Evolutionary conservation across 2,888 invertebrate species (phyloP), one percentile per base, ranked within the genome.

Genomic region (Drosophila cognata): DNA sequence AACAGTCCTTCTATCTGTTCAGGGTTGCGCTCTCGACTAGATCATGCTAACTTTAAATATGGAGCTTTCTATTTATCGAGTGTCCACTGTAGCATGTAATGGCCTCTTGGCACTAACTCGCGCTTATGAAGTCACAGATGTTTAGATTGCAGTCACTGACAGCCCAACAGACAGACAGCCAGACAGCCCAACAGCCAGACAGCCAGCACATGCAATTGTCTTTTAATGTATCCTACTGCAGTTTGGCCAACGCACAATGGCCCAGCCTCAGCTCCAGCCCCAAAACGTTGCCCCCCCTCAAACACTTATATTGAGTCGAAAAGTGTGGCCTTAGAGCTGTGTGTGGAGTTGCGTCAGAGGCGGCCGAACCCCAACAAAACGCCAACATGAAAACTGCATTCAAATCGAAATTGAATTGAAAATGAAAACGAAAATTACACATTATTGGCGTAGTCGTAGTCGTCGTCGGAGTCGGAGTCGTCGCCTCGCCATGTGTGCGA

Each of bases 371-470:
- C 81, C 51, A 56, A 56, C 46, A 46, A 50, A 67, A 80, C 84
- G 83, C 88, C 88, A 85, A 85, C 85, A 88, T 85, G 82, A 66
- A 66, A 84, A 76, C 70, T 69, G 74, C 79, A 80, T 80, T 79
- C 77, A 79, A 79, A 79, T 76, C 70, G 62, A 72, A 79, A 28
- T 61, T 76, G 77, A 86, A 86, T 72, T 79, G 70, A 79, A 82
- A 82, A 73, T 52, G 71, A 84, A 71, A 72, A 63, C 43, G 67
- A 71, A 81, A 78, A 79, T 74, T 77, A 69, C 71, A 86, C 59
- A 72, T 62, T 79, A 87, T 84, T 78, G 84, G 74, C 82, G 43
- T 79, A 67, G 87, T 81, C 28, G 28, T 29, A 28, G 48, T 48
- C 11, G 28, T n/a, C n/a, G n/a, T 48, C 11, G 28, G 28, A 28